Conservation (phyloP, 2,797 vertebrate genomes). For the Melanitta fusca region DNA sequence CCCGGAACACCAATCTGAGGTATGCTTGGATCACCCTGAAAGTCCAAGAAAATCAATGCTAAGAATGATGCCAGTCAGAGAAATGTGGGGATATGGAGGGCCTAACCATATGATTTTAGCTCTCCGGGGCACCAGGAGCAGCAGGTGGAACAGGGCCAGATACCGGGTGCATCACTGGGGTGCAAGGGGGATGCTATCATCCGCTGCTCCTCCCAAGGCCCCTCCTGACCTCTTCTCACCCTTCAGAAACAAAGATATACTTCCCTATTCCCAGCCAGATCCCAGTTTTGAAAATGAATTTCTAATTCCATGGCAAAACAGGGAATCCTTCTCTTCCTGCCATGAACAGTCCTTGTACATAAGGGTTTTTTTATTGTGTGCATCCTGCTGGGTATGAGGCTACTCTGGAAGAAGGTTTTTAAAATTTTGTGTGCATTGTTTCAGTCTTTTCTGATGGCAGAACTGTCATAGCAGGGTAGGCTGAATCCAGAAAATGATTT, state of each 20-base stretch:
- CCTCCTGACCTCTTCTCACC: background rate
- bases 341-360: rapidly evolving
- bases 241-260: background rate
- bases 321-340: background rate
- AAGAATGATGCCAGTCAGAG: background rate
- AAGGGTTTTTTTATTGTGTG: rapidly evolving
- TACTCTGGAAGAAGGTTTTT: background rate
- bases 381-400: background rate
- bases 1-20: background rate
- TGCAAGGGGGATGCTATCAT: rapidly evolving
- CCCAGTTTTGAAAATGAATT: rapidly evolving
- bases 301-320: rapidly evolving
- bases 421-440: background rate
- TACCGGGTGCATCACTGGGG: rapidly evolving
- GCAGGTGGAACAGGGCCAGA: background rate
- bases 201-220: background rate
- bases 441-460: background rate
- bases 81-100: rapidly evolving
- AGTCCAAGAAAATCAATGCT: background rate
- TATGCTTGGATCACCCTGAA: background rate
- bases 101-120: rapidly evolving
- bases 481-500: background rate
- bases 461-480: background rate
- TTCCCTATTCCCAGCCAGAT: background rate
- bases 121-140: rapidly evolving